These are phyloP conservation scores for Scelioninae gen. 1 DNA, from an alignment of 2,888 invertebrate species.

Conservation along the genomic window DNA sequence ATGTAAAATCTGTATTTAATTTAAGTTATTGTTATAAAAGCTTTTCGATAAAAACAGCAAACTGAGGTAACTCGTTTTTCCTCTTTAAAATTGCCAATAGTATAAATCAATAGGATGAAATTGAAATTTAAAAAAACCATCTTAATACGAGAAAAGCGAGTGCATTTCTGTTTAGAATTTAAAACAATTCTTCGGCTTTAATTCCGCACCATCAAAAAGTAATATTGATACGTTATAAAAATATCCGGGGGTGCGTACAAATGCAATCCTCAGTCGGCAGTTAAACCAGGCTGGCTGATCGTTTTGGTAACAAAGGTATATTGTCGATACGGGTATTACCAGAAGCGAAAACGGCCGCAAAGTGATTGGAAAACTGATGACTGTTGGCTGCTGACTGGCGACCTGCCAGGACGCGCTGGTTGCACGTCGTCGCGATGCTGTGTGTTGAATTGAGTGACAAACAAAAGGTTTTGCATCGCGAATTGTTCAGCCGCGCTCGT, in stretches of 20 bases:
- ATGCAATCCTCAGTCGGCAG: slow-evolving; percentile 33
- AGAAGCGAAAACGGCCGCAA: slow-evolving; percentile 63
- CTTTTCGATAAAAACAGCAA: background rate
- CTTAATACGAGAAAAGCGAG: slow-evolving; percentile 3
- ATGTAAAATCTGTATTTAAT: too few species aligned
- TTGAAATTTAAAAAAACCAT: background rate
- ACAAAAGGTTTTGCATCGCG: slow-evolving; percentile 56
- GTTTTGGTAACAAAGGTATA: slow-evolving; percentile 60
- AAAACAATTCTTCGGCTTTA: slow-evolving; percentile 26
- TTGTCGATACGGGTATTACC: slow-evolving; percentile 61
- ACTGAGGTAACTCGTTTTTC: background rate
- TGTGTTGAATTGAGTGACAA: slow-evolving; percentile 61
- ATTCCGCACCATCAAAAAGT: slow-evolving; percentile 22
- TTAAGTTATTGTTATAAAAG: too few species aligned
- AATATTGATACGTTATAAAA: slow-evolving; percentile 41
- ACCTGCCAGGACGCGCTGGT: slow-evolving; percentile 51
- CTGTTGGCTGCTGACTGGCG: slow-evolving; percentile 65
- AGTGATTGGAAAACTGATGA: slow-evolving; percentile 69
- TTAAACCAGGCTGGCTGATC: slow-evolving; percentile 55
- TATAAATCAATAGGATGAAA: background rate
- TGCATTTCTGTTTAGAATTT: background rate
- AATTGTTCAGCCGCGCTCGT: slow-evolving; percentile 37
- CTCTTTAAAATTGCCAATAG: too few species aligned
- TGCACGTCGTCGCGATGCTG: slow-evolving; percentile 37
- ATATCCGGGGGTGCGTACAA: slow-evolving; percentile 7